Base-by-base conservation (phyloP, 2,113 vertebrate species). In the Noturus placidus region DNA sequence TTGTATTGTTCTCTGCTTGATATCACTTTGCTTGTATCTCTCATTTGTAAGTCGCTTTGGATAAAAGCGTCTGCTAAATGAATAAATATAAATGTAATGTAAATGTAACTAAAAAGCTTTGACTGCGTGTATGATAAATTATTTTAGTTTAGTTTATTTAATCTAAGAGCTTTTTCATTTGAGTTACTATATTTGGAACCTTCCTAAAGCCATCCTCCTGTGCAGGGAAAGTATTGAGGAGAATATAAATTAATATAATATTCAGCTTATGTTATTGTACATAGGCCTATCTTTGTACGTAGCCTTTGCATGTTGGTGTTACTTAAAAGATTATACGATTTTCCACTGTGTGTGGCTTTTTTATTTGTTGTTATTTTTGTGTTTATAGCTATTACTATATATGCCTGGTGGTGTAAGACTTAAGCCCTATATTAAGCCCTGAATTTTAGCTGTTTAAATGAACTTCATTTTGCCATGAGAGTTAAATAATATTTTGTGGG, bases 91-190 rank as follows among this genome's bases (percentile, higher is more conserved):
- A n/a, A n/a, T n/a, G n/a, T n/a, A n/a, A n/a, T n/a, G n/a, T n/a
- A n/a, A n/a, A n/a, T n/a, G n/a, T n/a, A n/a, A 78, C 76, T 54
- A 54, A 82, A 82, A 82, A 38, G 56, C 78, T 81, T 81, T 59
- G 54, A 54, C 79, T 82, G 79, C 30, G 56, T 59, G 56, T 27
- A 42, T 82, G 79, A 82, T 61, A 82, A 82, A 61, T 82, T 14
- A 61, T 82, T 82, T 61, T 20, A 56, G 56, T 52, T 56, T 38
- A 59, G 54, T 81, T 81, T 81, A 59, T 81, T 81, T 81, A 81
- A 59, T 81, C 30, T 81, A 59, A 82, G 79, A 82, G 79, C 56
- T 82, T 82, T 82, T 82, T 61, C 56, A 82, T 82, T 61, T 61
- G 33, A 81, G 33, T 33, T 59, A 59, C 79, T 81, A 35, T 59